Evolutionary conservation across 2,888 invertebrate genomes (phyloP), one percentile per base, ranked within the genome.

Genomic region (Thereva unica): DNA sequence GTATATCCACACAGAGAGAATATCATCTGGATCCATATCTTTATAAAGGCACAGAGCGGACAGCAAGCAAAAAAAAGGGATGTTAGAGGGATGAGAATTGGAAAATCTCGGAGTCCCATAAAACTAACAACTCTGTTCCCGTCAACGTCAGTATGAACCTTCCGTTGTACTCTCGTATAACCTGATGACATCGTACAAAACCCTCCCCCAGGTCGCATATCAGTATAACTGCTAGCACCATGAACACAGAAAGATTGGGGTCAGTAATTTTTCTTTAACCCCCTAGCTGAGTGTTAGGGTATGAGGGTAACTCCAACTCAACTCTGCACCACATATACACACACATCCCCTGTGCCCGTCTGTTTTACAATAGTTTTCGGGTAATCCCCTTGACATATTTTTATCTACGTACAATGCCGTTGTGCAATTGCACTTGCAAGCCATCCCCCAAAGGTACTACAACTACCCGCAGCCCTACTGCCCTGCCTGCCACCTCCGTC

Each of bases 181-280:
- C 50, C 50, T 50, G 61, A 50, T 61, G 61, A 61, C 61, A 61
- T 50, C 40, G 41, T 40, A 38, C 50, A 50, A 61, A 50, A 61
- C 50, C 50, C 50, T 61, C 50, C 50, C 61, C 50, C 40, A 35
- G 12, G 55, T 38, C 40, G 55, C 55, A 55, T 55, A 55, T 55
- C 55, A 9, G 55, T 12, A 42, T 61, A 61, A 12, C 40, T 61
- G 49, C 50, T 50, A 50, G 40, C 49, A 41, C 40, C 49, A 49
- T 41, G 61, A 61, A 61, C 61, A 61, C 7, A 40, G 61, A 10
- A 61, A 9, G 44, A 64, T 64, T 64, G 64, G 53, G 64, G 64
- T 64, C 64, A 64, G 64, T 53, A 64, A 64, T 64, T 64, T 64
- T 64, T 61, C 61, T 64, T 53, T 42, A n/a, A n/a, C n/a, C 53